Percentiles rank a stretch among this genome's conserved stretches.
Conservation (phyloP, 2,888 invertebrate genomes). For the Nemoura dubitans region DNA sequence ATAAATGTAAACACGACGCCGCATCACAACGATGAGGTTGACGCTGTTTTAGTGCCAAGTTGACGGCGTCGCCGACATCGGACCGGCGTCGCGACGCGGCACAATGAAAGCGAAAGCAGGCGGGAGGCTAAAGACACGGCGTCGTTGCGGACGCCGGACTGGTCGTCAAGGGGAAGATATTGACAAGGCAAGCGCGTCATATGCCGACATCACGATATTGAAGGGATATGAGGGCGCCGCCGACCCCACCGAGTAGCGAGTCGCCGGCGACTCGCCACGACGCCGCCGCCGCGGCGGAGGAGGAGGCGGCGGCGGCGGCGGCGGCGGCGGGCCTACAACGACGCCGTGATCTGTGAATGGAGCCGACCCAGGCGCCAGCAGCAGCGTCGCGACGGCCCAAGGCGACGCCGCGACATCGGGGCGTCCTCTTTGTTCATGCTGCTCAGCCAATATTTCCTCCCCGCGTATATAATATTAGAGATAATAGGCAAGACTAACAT, state of each 20-base stretch:
- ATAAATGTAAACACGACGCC: neutral
- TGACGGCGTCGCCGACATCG: neutral
- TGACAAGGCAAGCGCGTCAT: neutral
- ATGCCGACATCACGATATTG: neutral
- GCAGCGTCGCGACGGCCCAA: neutral
- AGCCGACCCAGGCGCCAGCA: neutral
- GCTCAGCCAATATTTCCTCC: neutral
- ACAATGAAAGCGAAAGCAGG: neutral
- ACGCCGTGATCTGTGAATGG: conserved; percentile 12
- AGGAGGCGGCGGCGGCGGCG: neutral
- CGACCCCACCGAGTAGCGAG: neutral
- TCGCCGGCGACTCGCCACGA: neutral
- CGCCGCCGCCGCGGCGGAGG: neutral
- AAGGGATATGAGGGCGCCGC: neutral
- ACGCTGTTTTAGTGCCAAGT: conserved; percentile 12
- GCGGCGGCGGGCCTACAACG: neutral
- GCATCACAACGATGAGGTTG: neutral
- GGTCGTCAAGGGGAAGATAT: neutral
- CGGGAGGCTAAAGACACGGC: neutral
- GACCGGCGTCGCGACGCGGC: neutral
- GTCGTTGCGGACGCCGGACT: neutral
- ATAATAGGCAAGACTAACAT: conserved; percentile 12
- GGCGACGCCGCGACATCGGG: neutral
- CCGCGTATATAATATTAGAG: conserved; percentile 5
- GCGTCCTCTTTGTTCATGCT: conserved; percentile 12